These are phyloP conservation scores for Atractosteus spatula DNA, from an alignment of 2,113 vertebrate genomes.

Conservation along the genomic window DNA sequence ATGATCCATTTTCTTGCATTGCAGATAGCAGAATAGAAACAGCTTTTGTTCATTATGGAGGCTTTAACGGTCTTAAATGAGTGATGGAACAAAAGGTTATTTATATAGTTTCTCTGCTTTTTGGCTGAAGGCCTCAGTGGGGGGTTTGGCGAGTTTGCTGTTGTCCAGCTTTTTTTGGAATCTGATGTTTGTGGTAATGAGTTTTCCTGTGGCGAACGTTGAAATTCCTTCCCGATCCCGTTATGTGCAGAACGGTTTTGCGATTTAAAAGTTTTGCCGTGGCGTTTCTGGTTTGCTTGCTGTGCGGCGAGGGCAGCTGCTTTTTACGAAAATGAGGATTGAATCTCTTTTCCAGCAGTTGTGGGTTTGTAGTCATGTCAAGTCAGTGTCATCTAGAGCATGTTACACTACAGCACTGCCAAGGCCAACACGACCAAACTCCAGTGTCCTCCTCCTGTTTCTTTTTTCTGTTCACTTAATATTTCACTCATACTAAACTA, in stretches of 20 bases:
- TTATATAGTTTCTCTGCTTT: too few species aligned
- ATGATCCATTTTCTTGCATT: too few species aligned
- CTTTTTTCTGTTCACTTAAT: neutral
- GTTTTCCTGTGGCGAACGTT: neutral
- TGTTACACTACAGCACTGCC: neutral
- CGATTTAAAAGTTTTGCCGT: neutral
- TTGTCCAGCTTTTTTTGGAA: neutral
- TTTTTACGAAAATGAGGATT: neutral
- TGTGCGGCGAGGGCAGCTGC: neutral
- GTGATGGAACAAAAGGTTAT: too few species aligned
- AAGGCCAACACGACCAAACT: neutral
- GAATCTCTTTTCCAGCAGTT: neutral
- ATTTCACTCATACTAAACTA: neutral
- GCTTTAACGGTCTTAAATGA: too few species aligned
- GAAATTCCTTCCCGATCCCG: neutral
- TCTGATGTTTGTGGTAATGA: neutral
- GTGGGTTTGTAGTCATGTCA: neutral
- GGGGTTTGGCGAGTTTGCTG: too few species aligned
- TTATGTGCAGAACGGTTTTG: neutral
- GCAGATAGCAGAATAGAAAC: too few species aligned
- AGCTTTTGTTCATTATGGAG: too few species aligned
- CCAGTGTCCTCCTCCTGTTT: neutral
- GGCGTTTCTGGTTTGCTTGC: neutral
- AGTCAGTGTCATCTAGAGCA: neutral
- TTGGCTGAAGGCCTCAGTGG: too few species aligned